Base-by-base conservation (phyloP, 2,888 invertebrate genomes). In the Yponomeuta cagnagella region DNA sequence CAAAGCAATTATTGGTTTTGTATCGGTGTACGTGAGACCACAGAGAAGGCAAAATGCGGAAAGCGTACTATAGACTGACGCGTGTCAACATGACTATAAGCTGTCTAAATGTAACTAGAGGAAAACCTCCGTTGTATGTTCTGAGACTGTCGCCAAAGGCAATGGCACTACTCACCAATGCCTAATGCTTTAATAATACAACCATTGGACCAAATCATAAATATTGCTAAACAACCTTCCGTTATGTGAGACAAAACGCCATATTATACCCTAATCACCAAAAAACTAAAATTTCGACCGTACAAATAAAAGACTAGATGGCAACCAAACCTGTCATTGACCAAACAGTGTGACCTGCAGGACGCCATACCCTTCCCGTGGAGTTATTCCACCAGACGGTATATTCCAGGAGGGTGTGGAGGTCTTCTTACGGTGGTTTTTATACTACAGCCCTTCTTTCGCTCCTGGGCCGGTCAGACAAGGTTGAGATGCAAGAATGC, bases 401-500 rank as follows among this genome's bases (percentile, higher is more conserved):
- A 4, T n/a, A 68, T 43, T 10, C 10, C 23, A 15, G 48, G 68
- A 68, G 48, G 48, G 23, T 31, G 8, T 23, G n/a, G 8, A 74
- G 79, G 72, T 75, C 77, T 76, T 74, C 74, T 78, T 77, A 80
- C 72, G 77, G 74, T 79, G 79, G 80, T 74, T 75, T 12, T 33
- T 30, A n/a, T 12, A 58, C 8, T 15, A 65, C 65, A 65, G 30
- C 65, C 33, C 65, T 65, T 65, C 65, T 65, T 4, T 68, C 58
- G 48, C 68, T 48, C 48, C 68, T 52, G n/a, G 23, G 68, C 89
- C 86, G 88, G 90, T 90, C 83, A 78, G 81, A 89, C 90, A 75
- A 83, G 89, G 85, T 89, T 77, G 80, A 80, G 84, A 82, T 82
- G 79, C 87, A 90, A 89, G 90, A 90, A 89, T 88, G 88, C 87